Conservation (phyloP, 2,113 vertebrate genomes). For the Hippopotamus amphibius region DNA sequence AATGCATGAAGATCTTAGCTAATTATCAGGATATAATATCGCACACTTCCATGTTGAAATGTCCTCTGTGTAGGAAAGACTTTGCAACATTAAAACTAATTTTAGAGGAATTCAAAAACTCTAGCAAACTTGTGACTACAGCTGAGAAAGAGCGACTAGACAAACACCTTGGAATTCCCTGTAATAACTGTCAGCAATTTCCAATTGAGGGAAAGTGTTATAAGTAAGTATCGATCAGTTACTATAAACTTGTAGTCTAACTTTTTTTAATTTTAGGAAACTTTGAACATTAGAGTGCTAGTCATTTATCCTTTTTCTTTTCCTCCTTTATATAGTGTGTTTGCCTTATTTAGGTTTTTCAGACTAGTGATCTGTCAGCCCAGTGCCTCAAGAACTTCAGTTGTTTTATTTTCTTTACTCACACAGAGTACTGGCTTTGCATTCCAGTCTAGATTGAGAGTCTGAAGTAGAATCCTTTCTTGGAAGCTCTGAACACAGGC, state of each 20-base stretch:
- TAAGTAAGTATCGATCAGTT: constrained; percentile 82
- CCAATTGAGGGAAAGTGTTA: constrained; percentile 85
- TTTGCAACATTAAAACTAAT: constrained; percentile 82
- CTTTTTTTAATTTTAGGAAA: background rate
- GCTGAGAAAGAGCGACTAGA: constrained; percentile 85
- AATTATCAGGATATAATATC: constrained; percentile 80
- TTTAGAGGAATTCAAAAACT: constrained; percentile 86
- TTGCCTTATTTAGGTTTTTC: background rate
- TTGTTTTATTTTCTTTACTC: background rate
- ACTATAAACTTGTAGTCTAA: background rate
- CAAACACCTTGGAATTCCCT: constrained; percentile 87
- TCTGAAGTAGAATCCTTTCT: background rate
- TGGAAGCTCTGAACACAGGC: too few species aligned
- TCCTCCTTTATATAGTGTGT: background rate
- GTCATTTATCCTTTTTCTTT: background rate
- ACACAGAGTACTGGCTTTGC: background rate
- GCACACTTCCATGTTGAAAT: constrained; percentile 80
- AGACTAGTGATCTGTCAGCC: background rate
- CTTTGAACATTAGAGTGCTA: background rate
- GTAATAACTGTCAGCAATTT: constrained; percentile 83
- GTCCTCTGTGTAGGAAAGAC: constrained; percentile 87
- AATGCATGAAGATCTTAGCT: constrained; percentile 87
- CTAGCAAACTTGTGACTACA: constrained; percentile 78
- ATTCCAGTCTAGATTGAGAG: background rate
- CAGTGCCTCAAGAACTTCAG: background rate